Conservation (phyloP, 2,113 vertebrate species). For the Petaurus breviceps region DNA sequence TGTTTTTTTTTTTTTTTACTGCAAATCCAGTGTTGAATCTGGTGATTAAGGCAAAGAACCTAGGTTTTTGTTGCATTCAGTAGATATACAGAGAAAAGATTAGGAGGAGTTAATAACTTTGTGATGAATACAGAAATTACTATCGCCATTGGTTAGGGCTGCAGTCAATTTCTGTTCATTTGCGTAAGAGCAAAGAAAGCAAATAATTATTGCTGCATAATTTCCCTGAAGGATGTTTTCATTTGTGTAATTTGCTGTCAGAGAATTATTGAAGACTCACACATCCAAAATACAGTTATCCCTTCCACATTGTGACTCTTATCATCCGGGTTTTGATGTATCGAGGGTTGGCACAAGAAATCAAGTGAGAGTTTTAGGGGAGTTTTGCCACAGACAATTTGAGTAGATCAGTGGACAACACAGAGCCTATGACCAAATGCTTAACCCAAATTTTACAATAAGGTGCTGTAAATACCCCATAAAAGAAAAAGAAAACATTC, state of each 20-base stretch:
- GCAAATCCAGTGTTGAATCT: background rate
- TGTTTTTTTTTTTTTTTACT: background rate
- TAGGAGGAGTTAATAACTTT: background rate
- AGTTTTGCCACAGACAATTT: too few species aligned
- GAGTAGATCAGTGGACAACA: background rate
- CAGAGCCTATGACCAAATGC: background rate
- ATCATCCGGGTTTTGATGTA: background rate
- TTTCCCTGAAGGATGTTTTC: background rate
- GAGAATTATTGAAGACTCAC: background rate
- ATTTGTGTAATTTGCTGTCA: background rate
- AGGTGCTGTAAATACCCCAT: too few species aligned
- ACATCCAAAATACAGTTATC: background rate
- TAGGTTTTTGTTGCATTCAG: background rate
- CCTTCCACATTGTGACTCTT: background rate
- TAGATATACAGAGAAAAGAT: slow-evolving; percentile 9
- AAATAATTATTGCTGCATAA: background rate
- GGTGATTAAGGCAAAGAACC: background rate
- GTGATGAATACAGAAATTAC: background rate
- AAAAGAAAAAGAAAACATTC: background rate
- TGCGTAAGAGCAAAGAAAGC: background rate
- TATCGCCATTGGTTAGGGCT: background rate
- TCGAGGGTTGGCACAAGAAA: too few species aligned
- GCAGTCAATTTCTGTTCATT: background rate
- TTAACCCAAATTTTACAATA: background rate
- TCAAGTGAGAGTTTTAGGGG: too few species aligned